phyloP scores from a whole-genome alignment of 2,113 vertebrate species.

The Furnarius figulus region DNA sequence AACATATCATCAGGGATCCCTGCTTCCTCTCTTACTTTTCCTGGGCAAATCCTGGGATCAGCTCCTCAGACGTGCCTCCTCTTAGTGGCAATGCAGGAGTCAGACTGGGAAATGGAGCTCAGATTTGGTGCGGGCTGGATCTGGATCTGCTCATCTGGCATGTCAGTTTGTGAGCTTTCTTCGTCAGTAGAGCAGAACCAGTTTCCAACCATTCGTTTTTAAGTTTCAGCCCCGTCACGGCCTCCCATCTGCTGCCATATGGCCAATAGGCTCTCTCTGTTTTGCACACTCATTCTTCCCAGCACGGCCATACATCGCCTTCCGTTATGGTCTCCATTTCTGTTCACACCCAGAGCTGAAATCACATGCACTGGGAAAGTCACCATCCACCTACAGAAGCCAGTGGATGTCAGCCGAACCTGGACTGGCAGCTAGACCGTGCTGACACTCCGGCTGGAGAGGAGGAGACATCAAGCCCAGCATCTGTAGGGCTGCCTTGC shows the following conservation, averaged over 20 bases:
- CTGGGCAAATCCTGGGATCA: neutral
- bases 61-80: neutral
- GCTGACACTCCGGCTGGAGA: neutral
- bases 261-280: slow-evolving; percentile 19
- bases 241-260: neutral
- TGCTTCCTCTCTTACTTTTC: neutral
- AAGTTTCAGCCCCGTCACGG: neutral
- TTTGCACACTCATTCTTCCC: neutral
- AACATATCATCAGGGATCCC: neutral
- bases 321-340: neutral
- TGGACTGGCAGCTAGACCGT: neutral
- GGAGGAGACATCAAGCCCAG: slow-evolving; percentile 39
- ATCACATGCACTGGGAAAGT: neutral
- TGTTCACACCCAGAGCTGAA: neutral
- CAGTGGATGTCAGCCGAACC: neutral
- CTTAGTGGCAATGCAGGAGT: neutral
- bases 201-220: neutral
- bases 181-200: neutral
- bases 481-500: neutral
- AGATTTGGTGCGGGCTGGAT: fast-evolving
- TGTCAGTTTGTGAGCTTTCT: neutral
- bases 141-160: neutral
- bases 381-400: neutral
- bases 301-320: neutral
- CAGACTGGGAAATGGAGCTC: neutral